Conservation (phyloP, 2,888 invertebrate genomes). For the Agrilus cyanescens region DNA sequence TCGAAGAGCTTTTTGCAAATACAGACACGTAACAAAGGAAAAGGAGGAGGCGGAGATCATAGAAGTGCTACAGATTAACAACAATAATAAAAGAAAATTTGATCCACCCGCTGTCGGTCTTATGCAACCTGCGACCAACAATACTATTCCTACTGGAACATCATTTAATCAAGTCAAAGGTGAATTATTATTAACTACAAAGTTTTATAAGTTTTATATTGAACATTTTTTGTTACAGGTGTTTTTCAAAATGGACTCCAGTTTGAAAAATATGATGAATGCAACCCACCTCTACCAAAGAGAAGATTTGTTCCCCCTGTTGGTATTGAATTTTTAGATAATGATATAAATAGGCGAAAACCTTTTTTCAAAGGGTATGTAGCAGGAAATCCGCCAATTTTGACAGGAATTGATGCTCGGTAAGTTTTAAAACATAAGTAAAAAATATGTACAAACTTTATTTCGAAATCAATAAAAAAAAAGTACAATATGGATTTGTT, state of each 20-base stretch:
- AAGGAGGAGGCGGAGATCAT: slow-evolving; percentile 34
- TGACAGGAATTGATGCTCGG: slow-evolving; percentile 29
- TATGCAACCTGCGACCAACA: not conserved
- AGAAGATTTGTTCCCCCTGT: slow-evolving; percentile 25
- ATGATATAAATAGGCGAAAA: slow-evolving; percentile 11
- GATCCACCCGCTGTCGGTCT: slow-evolving; percentile 3
- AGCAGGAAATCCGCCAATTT: slow-evolving; percentile 31
- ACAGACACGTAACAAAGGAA: slow-evolving; percentile 31
- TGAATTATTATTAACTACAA: no score
- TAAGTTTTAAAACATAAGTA: slow-evolving; percentile 11
- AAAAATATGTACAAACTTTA: not conserved
- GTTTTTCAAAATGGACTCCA: slow-evolving; percentile 2
- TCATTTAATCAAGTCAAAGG: no score
- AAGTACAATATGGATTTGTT: slow-evolving; percentile 4
- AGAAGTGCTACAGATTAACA: slow-evolving; percentile 28
- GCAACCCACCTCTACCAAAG: slow-evolving; percentile 27
- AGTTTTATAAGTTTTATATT: no score
- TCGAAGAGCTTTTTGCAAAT: slow-evolving; percentile 30
- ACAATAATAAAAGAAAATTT: slow-evolving; percentile 12
- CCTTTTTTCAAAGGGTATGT: slow-evolving; percentile 31
- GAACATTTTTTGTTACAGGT: not conserved
- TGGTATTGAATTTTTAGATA: slow-evolving; percentile 16
- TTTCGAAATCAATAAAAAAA: not conserved
- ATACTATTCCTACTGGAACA: no score
- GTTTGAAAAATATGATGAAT: slow-evolving; percentile 8